Evolutionary conservation across 2,113 vertebrate species (phyloP), one percentile per base, ranked within the genome.

Genomic region (Tympanuchus pallidicinctus): DNA sequence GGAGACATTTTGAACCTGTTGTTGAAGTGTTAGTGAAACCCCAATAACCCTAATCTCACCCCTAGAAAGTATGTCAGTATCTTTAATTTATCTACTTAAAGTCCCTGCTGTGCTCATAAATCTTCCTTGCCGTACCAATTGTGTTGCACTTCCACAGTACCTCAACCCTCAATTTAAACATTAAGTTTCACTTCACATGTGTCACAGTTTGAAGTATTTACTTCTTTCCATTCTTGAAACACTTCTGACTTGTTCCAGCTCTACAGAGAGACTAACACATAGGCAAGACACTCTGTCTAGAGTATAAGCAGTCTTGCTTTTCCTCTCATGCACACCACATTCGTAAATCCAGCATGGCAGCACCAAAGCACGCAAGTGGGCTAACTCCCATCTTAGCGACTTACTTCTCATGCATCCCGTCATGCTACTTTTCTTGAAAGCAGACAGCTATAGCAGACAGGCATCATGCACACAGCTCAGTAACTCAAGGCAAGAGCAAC

Each of bases 1-100:
- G 94, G 83, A 97, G 93, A 96, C 73, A 88, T 82, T 96, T 82
- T 90, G 56, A 88, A 96, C 93, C 90, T 95, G 64, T 88, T 97
- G 93, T 40, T 92, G 92, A 95, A 96, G 91, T 6, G 84, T 91
- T 96, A 96, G 95, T 92, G 93, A 95, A 97, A 95, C 72, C 42
- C 76, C 78, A 90, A 10, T 86, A 96, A 97, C 90, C 95, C 72
- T 64, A 64, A 79, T 86, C 93, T 97, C 50, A 61, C 71, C 72
- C 43, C 59, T 60, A 43, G 70, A 90, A 65, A 95, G 66, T 79
- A 92, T 64, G 59, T 90, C 73, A 73, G 67, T 81, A 87, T 66
- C 76, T 86, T 82, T 61, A 89, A 97, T 95, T 97, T 92, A 96
- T 87, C 83, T 95, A 38, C 79, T 86, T 54, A 95, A 28, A 87